Conservation (phyloP, 2,888 invertebrate genomes). For the Octodonta nipae region DNA sequence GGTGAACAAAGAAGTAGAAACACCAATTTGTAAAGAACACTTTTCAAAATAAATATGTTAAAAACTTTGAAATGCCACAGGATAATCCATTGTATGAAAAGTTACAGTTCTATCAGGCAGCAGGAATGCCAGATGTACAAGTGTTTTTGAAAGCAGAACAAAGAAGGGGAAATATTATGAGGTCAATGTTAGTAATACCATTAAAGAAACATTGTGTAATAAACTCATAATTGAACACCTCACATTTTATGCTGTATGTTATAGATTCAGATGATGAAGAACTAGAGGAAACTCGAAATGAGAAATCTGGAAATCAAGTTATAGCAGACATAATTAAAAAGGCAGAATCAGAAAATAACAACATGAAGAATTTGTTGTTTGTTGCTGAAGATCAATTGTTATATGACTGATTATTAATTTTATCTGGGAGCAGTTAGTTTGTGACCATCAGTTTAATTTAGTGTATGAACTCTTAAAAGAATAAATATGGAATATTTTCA, state of each 20-base stretch:
- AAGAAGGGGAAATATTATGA: slow-evolving; percentile 51
- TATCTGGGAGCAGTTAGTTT: no score
- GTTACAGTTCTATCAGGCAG: slow-evolving; percentile 53
- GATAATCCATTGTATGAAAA: slow-evolving; percentile 38
- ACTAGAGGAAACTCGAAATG: slow-evolving; percentile 13
- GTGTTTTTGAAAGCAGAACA: slow-evolving; percentile 57
- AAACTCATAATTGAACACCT: slow-evolving; percentile 75
- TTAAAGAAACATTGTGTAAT: slow-evolving; percentile 55
- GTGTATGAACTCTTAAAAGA: no score
- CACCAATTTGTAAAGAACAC: no score
- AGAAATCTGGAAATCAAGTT: slow-evolving; percentile 22
- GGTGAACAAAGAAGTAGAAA: no score
- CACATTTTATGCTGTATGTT: slow-evolving; percentile 47
- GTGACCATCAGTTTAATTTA: no score
- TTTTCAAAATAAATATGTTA: no score
- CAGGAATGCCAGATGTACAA: slow-evolving; percentile 47
- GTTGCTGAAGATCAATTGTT: slow-evolving; percentile 34
- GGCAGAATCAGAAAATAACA: slow-evolving; percentile 26
- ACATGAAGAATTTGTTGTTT: slow-evolving; percentile 39
- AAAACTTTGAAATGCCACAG: slow-evolving; percentile 44
- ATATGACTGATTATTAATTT: background rate
- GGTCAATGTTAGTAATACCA: slow-evolving; percentile 46
- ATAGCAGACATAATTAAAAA: slow-evolving; percentile 26
- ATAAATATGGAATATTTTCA: no score
- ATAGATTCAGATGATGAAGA: slow-evolving; percentile 26